Evolutionary conservation across 2,888 invertebrate genomes (phyloP).

Genomic region (Pycnomerus fuliginosus): DNA sequence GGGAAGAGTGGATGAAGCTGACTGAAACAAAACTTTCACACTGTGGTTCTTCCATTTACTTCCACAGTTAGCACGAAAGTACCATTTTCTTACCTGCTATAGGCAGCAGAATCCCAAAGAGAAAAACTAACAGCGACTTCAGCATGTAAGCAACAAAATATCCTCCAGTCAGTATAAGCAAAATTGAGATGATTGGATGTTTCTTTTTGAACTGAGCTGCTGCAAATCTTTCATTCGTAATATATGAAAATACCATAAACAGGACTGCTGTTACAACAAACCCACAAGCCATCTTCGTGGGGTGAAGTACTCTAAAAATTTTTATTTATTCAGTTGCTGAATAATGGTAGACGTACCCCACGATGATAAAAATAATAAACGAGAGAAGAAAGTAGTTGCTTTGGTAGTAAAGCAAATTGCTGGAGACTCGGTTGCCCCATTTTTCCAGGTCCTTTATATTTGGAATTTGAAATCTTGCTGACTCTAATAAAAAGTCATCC

Average conservation of each 20-base stretch:
- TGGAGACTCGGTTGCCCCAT: conserved; percentile 80
- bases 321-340: conserved; percentile 46
- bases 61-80: conserved; percentile 12
- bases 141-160: conserved; percentile 66
- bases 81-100: conserved; percentile 63
- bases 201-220: conserved; percentile 65
- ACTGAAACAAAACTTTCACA: conserved; percentile 58
- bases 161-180: conserved; percentile 58
- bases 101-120: conserved; percentile 66
- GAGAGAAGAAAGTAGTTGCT: conserved; percentile 78
- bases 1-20: conserved; percentile 74
- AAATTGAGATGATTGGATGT: conserved; percentile 64
- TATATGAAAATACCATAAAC: conserved; percentile 61
- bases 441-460: conserved; percentile 73
- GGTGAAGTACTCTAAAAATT: conserved; percentile 60
- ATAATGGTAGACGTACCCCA: conserved; percentile 52
- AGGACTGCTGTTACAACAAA: conserved; percentile 59
- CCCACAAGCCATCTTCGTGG: conserved; percentile 66
- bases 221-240: conserved; percentile 60
- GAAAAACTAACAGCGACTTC: conserved; percentile 66
- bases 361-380: conserved; percentile 64
- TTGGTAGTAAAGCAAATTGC: conserved; percentile 81
- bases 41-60: too few species aligned
- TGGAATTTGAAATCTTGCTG: conserved; percentile 79
- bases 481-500: conserved; percentile 75